Conservation (phyloP, 2,797 vertebrate species). For the Artibeus jamaicensis region DNA sequence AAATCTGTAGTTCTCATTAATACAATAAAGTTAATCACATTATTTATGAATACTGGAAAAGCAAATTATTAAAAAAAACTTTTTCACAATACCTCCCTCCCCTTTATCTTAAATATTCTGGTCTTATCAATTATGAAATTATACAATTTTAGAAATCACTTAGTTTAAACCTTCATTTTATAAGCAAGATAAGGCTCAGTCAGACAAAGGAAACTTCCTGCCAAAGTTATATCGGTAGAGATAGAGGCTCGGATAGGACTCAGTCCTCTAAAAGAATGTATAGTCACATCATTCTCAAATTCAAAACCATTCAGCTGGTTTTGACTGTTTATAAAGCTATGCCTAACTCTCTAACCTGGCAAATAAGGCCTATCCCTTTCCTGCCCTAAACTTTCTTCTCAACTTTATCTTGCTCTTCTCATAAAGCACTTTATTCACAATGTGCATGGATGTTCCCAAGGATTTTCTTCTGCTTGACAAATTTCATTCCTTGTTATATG, state of each 20-base stretch:
- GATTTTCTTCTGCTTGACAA: neutral
- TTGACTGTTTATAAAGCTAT: neutral
- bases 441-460: neutral
- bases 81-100: neutral
- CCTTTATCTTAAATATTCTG: neutral
- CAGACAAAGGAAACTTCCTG: neutral
- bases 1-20: neutral
- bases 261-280: neutral
- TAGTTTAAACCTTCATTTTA: neutral
- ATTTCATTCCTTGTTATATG: neutral
- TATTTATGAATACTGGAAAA: neutral
- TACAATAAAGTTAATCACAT: neutral
- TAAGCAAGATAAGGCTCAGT: neutral
- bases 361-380: neutral
- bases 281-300: neutral
- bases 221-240: neutral
- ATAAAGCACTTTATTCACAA: neutral
- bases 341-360: neutral
- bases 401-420: neutral
- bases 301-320: neutral
- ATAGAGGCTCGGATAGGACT: neutral
- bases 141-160: slow-evolving; percentile 4
- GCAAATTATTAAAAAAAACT: neutral
- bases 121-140: neutral
- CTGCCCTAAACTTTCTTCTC: neutral